phyloP scores from a whole-genome alignment of 2,113 vertebrate genomes.

The Xenopus tropicalis region DNA sequence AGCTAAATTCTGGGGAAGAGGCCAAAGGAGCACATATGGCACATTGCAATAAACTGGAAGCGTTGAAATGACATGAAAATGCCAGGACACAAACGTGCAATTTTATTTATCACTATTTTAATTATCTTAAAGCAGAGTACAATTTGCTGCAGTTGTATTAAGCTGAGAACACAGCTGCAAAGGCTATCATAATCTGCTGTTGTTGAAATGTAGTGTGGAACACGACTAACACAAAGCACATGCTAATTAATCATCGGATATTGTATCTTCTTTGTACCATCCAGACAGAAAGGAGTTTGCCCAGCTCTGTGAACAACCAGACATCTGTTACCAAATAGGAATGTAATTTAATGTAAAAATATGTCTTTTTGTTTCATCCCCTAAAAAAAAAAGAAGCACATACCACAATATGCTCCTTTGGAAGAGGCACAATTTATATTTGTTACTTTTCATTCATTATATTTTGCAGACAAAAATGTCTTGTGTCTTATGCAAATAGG shows the following conservation, averaged over 20 bases:
- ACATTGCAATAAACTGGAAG: constrained; percentile 1
- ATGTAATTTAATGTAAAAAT: too few species aligned
- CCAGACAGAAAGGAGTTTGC: neutral
- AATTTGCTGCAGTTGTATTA: constrained; percentile 3
- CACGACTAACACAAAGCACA: neutral
- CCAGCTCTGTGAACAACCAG: too few species aligned
- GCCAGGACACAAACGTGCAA: neutral
- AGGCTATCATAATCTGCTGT: neutral
- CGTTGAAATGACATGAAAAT: constrained; percentile 7
- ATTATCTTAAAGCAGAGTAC: neutral
- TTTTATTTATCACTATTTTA: neutral
- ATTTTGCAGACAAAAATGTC: too few species aligned
- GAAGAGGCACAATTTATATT: too few species aligned
- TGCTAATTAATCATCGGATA: constrained; percentile 19
- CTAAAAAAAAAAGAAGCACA: too few species aligned
- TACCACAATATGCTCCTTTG: too few species aligned
- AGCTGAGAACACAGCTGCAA: constrained; percentile 23
- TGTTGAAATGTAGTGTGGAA: neutral
- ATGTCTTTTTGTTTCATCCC: too few species aligned
- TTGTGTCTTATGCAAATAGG: too few species aligned
- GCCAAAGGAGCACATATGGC: constrained; percentile 11
- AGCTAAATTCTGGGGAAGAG: neutral
- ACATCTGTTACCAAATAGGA: too few species aligned
- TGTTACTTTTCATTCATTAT: too few species aligned
- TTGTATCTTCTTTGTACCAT: neutral